Base-by-base conservation (phyloP, 2,888 invertebrate genomes). In the Pyralis farinalis region DNA sequence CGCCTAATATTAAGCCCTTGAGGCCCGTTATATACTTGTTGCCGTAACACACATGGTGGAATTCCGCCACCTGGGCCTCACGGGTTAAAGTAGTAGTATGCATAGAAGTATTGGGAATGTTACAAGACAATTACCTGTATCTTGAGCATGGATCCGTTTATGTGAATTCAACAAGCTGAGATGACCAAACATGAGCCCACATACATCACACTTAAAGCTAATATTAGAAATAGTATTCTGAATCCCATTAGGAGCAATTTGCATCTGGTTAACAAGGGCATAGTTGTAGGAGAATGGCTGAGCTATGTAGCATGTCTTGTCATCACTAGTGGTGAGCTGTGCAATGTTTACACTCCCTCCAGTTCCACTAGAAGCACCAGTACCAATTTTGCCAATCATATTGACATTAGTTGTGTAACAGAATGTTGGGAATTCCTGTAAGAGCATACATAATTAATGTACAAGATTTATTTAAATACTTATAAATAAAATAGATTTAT, bases 181-280 rank as follows among this genome's bases (percentile, higher is more conserved):
- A 69, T 96, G 96, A 0, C 94, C 94, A 74, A 96, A 96, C 91
- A 95, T 95, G 46, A 96, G 86, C 32, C 96, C 96, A 66, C 96
- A 96, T 6, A 96, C 94, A 76, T 96, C 96, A 79, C 96, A 96
- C 80, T 96, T 96, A 73, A 95, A 96, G 56, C 95, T 95, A 16
- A 96, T 95, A 67, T 95, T 95, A 9, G 94, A 93, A 67, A 94
- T 93, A 42, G 94, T 92, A 61, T 94, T 94, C 68, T 94, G 92
- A 39, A 91, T 75, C 45, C 92, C 91, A 64, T 92, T 92, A 40
- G 91, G 91, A 12, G 94, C 93, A 44, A 96, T 90, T 60, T 95
- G 94, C 94, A 96, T 96, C 75, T 96, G 96, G 78, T 96, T 96
- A 35, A 94, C 92, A 54, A 96, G 86, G 1, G 96, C 95, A 87